Base-by-base conservation (phyloP, 2,113 vertebrate species). In the Archilochus colubris region DNA sequence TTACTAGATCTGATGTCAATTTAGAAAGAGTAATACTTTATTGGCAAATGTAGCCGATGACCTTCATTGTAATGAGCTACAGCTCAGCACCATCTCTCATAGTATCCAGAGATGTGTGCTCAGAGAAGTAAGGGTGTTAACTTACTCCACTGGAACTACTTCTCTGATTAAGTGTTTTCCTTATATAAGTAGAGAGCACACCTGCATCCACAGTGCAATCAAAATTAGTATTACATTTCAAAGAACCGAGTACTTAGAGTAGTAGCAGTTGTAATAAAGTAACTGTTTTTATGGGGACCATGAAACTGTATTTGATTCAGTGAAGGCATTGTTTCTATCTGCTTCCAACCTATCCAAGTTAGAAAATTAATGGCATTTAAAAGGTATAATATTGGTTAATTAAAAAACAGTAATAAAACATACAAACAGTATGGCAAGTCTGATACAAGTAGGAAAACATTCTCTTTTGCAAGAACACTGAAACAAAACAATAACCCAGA, bases 401-500 rank as follows among this genome's bases (percentile, higher is more conserved):
- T 2, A 66, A 70, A 63, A 36, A 18, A 8, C 44, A 27, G 25
- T 14, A 88, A 40, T 86, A 88, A 81, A 80, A 51, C 15, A 40
- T 81, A 25, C 12, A 67, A 17, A 10, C 83, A 79, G 23, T 74
- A 92, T 9, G 14, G 27, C 22, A 86, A 91, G 79, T 61, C 59
- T 53, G 81, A 68, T 57, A 53, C 0, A 2, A n/a, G 22, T 67
- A 79, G 27, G 33, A 55, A 61, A 83, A 72, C 13, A 83, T 40
- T 7, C 44, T 68, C 38, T 82, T 88, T 55, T 72, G 36, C 86
- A 44, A 62, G 61, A 95, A 90, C 19, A n/a, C 15, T 84, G 27
- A 95, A 91, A 93, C 13, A 70, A 87, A 86, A 74, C 31, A 80
- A 28, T 59, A 93, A 67, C 7, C 21, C 40, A 88, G 31, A 89